Evolutionary conservation across 2,888 invertebrate species (phyloP).

Genomic region (Drosophila atripex): DNA sequence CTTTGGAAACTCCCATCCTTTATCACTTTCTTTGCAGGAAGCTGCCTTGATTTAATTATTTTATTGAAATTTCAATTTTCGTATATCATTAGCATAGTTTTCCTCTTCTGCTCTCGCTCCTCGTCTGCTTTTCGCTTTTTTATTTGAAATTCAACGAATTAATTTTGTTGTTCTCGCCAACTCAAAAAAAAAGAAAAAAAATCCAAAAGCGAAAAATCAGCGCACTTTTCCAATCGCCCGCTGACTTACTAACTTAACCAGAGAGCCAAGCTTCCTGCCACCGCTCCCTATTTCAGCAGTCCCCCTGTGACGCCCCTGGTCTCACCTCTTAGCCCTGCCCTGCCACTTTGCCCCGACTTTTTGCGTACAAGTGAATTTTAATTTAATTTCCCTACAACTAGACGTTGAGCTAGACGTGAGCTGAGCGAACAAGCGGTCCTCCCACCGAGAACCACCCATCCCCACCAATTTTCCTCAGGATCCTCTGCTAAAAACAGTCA

Average conservation of each 20-base stretch:
- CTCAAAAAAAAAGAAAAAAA: conserved; percentile 17
- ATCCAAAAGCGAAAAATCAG: conserved; percentile 62
- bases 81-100: conserved; percentile 76
- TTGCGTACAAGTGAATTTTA: conserved; percentile 76
- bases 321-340: conserved; percentile 27
- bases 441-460: neutral
- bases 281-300: conserved; percentile 9
- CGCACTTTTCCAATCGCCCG: conserved; percentile 69
- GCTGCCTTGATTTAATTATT: conserved; percentile 25
- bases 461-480: neutral
- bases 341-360: conserved; percentile 56
- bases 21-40: conserved; percentile 7
- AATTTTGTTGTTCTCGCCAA: conserved; percentile 62
- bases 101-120: conserved; percentile 10
- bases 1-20: neutral
- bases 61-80: conserved; percentile 46
- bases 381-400: conserved; percentile 77
- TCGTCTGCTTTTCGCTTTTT: conserved; percentile 7
- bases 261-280: conserved; percentile 12
- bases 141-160: conserved; percentile 69
- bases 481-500: conserved; percentile 3
- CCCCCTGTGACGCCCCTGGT: conserved; percentile 11
- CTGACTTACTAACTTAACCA: conserved; percentile 67
- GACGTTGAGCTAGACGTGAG: conserved; percentile 76
- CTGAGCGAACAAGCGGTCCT: conserved; percentile 56